Evolutionary conservation across 2,113 vertebrate species (phyloP).

Genomic region (Fulica atra): DNA sequence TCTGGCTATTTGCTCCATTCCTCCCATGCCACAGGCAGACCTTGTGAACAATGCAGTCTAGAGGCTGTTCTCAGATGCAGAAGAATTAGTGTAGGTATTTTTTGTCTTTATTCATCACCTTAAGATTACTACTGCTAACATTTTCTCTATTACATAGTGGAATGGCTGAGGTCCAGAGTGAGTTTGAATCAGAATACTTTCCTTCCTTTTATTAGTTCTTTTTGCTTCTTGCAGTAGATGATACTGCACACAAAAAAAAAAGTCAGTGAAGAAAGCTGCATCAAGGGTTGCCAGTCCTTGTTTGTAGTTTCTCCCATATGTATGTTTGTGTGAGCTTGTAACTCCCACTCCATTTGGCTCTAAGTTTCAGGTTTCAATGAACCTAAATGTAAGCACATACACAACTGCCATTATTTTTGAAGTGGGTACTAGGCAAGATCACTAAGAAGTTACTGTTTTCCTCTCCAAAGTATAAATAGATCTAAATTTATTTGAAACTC

Average conservation of each 20-base stretch:
- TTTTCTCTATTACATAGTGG: background rate
- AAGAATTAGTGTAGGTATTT: background rate
- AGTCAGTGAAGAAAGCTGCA: background rate
- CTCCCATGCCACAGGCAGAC: background rate
- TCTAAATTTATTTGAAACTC: constrained; percentile 1
- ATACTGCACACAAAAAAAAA: background rate
- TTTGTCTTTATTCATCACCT: background rate
- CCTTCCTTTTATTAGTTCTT: background rate
- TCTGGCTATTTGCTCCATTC: background rate
- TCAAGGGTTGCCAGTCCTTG: background rate
- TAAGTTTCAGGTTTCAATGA: background rate
- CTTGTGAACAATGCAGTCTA: background rate
- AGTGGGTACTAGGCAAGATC: background rate
- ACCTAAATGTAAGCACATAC: background rate
- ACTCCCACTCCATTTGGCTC: background rate
- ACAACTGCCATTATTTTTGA: background rate
- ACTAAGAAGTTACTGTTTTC: background rate
- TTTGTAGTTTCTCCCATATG: background rate
- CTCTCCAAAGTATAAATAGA: background rate
- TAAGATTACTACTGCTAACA: background rate
- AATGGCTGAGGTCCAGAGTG: background rate
- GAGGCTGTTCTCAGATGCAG: background rate
- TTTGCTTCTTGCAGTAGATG: background rate
- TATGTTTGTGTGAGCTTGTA: background rate
- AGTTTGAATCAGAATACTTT: background rate